phyloP scores from a whole-genome alignment of 1,140 invertebrate species.

The Frieseomelitta varia region DNA sequence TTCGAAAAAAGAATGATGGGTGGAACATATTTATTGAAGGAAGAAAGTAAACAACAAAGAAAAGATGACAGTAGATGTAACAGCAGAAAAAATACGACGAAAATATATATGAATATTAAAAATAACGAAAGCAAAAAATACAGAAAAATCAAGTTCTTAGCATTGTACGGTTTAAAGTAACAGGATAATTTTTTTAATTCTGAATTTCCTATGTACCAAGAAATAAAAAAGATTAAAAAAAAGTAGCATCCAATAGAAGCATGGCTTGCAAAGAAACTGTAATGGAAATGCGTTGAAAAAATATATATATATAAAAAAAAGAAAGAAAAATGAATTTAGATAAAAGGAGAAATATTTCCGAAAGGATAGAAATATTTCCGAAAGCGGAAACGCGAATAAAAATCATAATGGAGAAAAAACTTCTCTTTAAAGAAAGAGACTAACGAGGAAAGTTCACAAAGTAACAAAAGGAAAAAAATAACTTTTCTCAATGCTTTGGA shows the following conservation, averaged over 20 bases:
- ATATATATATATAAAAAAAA: neutral
- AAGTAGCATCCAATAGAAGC: too few relatives aligned
- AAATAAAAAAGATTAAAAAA: too few relatives aligned
- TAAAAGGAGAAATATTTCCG: neutral
- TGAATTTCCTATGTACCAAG: neutral
- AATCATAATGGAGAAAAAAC: neutral
- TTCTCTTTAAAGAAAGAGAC: neutral
- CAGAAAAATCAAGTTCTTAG: conserved; percentile 17
- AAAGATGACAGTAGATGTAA: neutral
- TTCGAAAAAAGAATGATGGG: neutral
- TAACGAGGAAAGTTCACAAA: conserved; percentile 6
- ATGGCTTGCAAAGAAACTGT: too few relatives aligned
- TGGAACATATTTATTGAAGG: neutral
- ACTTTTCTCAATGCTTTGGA: conserved; percentile 2
- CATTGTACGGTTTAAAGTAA: conserved; percentile 1
- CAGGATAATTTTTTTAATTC: conserved; percentile 23
- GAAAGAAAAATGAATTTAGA: neutral
- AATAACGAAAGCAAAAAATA: neutral
- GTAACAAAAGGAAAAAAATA: neutral
- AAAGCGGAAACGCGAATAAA: neutral
- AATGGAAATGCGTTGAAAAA: too few relatives aligned
- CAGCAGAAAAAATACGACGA: neutral
- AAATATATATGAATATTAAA: neutral
- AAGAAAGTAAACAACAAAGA: neutral
- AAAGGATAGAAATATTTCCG: neutral